Evolutionary conservation across 23 tunicate species (phyloP), one percentile per base, ranked within the genome.

Genomic region (Halocynthia roretzi): DNA sequence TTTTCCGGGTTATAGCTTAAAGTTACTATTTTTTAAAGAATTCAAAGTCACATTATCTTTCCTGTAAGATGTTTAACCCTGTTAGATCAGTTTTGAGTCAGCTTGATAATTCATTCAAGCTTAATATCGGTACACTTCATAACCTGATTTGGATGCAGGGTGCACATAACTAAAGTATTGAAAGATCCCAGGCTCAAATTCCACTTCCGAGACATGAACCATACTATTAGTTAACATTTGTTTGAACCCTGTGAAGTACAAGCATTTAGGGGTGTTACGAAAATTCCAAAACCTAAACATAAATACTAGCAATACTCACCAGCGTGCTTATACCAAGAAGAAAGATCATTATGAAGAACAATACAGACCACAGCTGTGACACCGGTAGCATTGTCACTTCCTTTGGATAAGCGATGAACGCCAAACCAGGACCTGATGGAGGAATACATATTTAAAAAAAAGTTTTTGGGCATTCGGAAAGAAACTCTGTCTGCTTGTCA

Each of bases 341-440:
- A 52, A 92, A 92, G 12, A 92, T 92, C 98, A 92, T 92, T 74
- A 92, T 54, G 75, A 92, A 92, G 82, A 92, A 92, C 6, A 92
- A 73, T 49, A 81, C 77, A 10, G 98, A 82, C 98, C 98, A 92
- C 53, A 92, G 77, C 67, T 92, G 91, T 20, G 92, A 86, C 7
- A 86, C 81, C 5, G 98, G 98, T 8, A 92, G 87, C 49, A 92
- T 23, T 21, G 89, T 50, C 11, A 92, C 98, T 78, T 92, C 98
- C 75, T 92, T 92, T 17, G 98, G 98, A 79, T 92, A 92, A 14
- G 98, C 98, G 23, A 92, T 92, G 58, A 92, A 92, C 60, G 98
- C 98, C 49, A 92, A 76, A 65, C 98, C 98, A 5, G 98, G 98
- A 22, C 98, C 98, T 90, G 69, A 8, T 8, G 21, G 11, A 49